phyloP scores from a whole-genome alignment of 2,888 invertebrate genomes.

The Chrysolina americana region DNA sequence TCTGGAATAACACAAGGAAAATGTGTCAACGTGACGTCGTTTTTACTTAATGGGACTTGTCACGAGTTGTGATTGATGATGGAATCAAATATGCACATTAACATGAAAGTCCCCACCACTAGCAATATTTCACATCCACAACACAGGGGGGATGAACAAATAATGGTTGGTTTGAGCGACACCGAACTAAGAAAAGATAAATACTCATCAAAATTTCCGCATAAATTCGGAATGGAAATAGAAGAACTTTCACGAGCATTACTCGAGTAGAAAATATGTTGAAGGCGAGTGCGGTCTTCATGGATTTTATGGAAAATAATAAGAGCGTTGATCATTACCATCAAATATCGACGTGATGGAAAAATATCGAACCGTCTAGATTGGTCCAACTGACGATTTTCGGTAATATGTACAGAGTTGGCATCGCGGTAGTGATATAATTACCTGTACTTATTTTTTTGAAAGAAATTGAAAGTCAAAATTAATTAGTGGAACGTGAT shows the following conservation, averaged over 20 bases:
- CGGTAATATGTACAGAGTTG: too few relatives aligned
- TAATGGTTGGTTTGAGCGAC: not conserved
- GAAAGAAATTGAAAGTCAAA: too few relatives aligned
- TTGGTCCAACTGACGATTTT: too few relatives aligned
- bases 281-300: too few relatives aligned
- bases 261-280: too few relatives aligned
- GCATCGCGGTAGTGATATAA: too few relatives aligned
- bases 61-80: slow-evolving; percentile 7
- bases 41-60: slow-evolving; percentile 1
- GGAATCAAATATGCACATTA: slow-evolving; percentile 13
- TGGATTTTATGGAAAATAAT: too few relatives aligned
- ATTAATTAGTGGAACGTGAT: too few relatives aligned
- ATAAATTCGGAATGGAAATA: not conserved
- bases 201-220: not conserved
- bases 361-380: too few relatives aligned
- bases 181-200: not conserved
- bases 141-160: not conserved
- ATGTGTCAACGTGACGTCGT: slow-evolving; percentile 4
- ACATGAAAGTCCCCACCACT: not conserved
- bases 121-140: not conserved
- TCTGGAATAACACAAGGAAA: not conserved
- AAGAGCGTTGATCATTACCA: too few relatives aligned
- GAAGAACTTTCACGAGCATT: not conserved
- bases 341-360: too few relatives aligned
- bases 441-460: too few relatives aligned